Conservation (phyloP, 92 coral and sea anemone species). For the Umimayanthus chanpuru region DNA sequence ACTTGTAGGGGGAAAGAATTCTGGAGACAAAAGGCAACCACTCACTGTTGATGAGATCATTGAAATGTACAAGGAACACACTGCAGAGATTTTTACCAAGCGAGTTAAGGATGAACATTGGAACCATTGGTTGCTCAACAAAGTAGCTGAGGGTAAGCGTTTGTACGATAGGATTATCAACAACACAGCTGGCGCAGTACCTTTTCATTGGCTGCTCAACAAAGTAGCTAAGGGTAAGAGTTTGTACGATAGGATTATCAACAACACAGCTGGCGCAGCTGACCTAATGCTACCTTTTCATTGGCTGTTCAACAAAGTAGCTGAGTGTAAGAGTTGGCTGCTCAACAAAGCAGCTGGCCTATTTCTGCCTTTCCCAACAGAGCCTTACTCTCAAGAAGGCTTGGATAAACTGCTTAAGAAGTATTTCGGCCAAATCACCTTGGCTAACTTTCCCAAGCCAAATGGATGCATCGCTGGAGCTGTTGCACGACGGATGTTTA, state of each 20-base stretch:
- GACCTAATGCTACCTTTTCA: too few relatives aligned
- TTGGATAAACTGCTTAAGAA: not conserved
- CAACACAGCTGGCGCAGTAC: too few relatives aligned
- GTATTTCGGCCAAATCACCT: not conserved
- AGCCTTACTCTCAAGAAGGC: conserved; percentile 41
- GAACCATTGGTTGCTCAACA: too few relatives aligned
- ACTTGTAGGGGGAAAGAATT: conserved; percentile 40
- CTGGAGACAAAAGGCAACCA: not conserved
- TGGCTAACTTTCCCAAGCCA: conserved; percentile 30
- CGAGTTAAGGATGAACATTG: not conserved
- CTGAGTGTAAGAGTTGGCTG: too few relatives aligned
- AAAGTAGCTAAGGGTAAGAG: too few relatives aligned
- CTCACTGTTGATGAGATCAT: conserved; percentile 24
- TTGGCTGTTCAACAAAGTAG: too few relatives aligned
- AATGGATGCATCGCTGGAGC: conserved; percentile 49
- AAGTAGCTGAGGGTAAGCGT: too few relatives aligned
- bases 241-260: too few relatives aligned
- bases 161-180: too few relatives aligned
- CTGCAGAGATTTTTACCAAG: not conserved
- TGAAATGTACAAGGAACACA: conserved; percentile 23
- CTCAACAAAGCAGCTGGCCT: not conserved
- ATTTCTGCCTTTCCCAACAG: conserved; percentile 26
- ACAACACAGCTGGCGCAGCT: too few relatives aligned
- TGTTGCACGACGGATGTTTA: conserved; percentile 24
- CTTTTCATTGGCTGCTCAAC: too few relatives aligned